phyloP scores from a whole-genome alignment of 1,140 invertebrate genomes.

The Zaprionus kolodkinae region DNA sequence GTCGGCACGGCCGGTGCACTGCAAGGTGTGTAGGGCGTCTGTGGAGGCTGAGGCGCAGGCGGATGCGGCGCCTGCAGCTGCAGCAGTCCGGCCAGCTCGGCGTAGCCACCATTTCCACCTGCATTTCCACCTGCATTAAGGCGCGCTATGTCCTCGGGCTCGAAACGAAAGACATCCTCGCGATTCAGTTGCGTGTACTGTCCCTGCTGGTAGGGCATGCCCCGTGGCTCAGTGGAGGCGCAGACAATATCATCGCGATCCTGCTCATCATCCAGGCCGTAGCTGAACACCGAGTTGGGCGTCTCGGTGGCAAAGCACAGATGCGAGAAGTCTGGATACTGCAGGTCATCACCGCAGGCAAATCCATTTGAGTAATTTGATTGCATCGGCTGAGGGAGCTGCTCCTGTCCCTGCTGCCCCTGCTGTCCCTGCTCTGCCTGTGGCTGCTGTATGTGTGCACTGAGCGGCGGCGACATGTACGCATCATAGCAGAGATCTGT shows the following conservation, averaged over 20 bases:
- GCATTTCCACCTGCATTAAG: conserved; percentile 28
- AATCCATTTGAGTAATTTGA: conserved; percentile 27
- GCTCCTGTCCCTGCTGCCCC: conserved; percentile 31
- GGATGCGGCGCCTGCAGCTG: conserved; percentile 42
- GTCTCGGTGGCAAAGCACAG: conserved; percentile 74
- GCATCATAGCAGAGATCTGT: conserved; percentile 49
- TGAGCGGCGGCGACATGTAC: conserved; percentile 75
- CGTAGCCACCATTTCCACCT: not conserved
- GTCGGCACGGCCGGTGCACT: conserved; percentile 38
- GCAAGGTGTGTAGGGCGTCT: conserved; percentile 69
- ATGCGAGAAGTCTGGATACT: conserved; percentile 79
- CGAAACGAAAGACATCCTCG: conserved; percentile 82
- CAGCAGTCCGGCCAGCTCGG: conserved; percentile 20
- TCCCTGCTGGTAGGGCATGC: conserved; percentile 68
- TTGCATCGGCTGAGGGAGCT: not conserved
- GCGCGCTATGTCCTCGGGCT: conserved; percentile 81
- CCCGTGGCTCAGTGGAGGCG: conserved; percentile 41
- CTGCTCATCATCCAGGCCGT: conserved; percentile 32
- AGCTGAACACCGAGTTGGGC: conserved; percentile 74
- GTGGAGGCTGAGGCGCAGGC: not conserved
- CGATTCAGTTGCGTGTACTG: conserved; percentile 71
- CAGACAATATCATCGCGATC: conserved; percentile 71
- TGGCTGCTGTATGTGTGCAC: conserved; percentile 48
- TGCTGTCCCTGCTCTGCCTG: conserved; percentile 32
- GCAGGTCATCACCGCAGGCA: conserved; percentile 41